A percentile compares a stretch with the other conserved stretches of the same genome.
Conservation (phyloP, 1,140 invertebrate species). For the Rhizoglyphus robini region DNA sequence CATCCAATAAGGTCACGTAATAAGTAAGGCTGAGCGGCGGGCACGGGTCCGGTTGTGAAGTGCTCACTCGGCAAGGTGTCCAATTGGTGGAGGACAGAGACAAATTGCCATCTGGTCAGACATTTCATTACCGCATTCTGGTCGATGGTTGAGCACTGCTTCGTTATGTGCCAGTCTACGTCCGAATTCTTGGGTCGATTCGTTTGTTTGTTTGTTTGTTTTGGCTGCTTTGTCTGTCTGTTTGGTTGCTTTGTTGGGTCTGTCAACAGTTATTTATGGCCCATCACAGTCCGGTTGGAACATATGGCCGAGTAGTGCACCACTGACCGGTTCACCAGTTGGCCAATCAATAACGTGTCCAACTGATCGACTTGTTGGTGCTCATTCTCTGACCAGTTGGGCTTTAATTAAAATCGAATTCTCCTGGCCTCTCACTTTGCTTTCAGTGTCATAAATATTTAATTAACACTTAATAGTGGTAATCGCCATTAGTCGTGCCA, state of each 20-base stretch:
- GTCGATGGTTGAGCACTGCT: background rate
- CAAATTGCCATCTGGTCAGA: background rate
- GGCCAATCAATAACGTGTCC: no score
- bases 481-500: slow-evolving; percentile 1
- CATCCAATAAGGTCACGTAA: background rate
- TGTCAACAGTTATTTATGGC: slow-evolving; percentile 14
- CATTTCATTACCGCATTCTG: slow-evolving; percentile 1
- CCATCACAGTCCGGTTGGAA: background rate
- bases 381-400: background rate
- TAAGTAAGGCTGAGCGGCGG: no score
- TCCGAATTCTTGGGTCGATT: background rate
- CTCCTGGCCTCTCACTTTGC: background rate
- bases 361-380: background rate
- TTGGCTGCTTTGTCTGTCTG: background rate
- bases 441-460: slow-evolving; percentile 1
- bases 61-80: background rate
- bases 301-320: no score
- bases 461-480: slow-evolving; percentile 10
- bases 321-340: no score
- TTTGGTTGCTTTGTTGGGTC: background rate
- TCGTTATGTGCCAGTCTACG: background rate
- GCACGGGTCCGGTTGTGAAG: no score
- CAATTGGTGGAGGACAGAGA: background rate
- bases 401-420: background rate
- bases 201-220: background rate